Base-by-base conservation (phyloP, 64 coral and sea anemone species). In the Porites lutea region DNA sequence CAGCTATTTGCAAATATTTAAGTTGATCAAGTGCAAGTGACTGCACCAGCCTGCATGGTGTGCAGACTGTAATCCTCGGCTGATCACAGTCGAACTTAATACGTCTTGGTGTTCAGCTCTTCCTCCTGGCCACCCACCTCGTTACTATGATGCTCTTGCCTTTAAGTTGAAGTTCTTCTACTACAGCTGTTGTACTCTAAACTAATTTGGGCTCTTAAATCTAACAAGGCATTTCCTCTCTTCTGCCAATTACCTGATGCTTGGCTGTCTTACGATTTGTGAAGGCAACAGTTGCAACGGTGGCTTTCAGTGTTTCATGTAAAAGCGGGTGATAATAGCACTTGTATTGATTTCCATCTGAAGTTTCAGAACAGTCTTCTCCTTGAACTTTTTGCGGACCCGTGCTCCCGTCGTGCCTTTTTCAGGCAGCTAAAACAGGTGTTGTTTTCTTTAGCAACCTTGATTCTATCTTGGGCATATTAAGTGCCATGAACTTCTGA, bases 191-290 rank as follows among this genome's bases (percentile, higher is more conserved):
- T 52, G 59, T 80, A 22, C 78, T 80, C n/a, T 52, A 71, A 19
- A 52, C 76, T 90, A 8, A 90, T 71, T 61, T 90, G 76, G 18
- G 88, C 77, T 8, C 62, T 74, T 78, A 74, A 89, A 77, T 89
- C 88, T 22, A 89, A 22, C 4, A 89, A 18, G 18, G 79, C 48
- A 81, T 79, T 90, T 68, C 74, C 49, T 53, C 70, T 60, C 4
- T 13, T 19, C 52, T 44, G 5, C 21, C n/a, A 44, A 79, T 19
- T 67, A 74, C 79, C 59, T 51, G 72, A 14, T 75, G 18, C 14
- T 75, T 52, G 22, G 69, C 52, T 63, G 48, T 59, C 75, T 88
- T 70, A 27, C 78, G 77, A n/a, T 66, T 65, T 49, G 88, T 54
- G n/a, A 90, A 60, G 75, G 47, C 88, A 90, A 66, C 79, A 78